Percentiles rank a stretch among this genome's conserved stretches.
Evolutionary conservation across 2,888 invertebrate genomes (phyloP).

Genomic region (Pheosia tremula): DNA sequence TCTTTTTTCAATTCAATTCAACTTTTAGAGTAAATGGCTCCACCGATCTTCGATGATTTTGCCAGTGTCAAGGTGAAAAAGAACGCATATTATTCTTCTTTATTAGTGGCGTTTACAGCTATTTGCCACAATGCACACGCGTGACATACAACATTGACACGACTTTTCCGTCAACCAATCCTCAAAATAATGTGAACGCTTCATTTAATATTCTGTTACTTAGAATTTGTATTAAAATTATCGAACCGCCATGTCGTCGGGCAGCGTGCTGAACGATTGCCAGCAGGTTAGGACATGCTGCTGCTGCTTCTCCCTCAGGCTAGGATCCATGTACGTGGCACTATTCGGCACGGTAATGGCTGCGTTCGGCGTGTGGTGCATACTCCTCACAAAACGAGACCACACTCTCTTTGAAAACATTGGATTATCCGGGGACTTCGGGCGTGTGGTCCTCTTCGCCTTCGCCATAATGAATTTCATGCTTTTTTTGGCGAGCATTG

Average conservation of each 20-base stretch:
- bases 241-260: neutral
- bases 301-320: neutral
- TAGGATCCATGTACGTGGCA: neutral
- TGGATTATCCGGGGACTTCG: neutral
- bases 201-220: too few relatives aligned
- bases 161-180: too few relatives aligned
- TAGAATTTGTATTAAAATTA: neutral
- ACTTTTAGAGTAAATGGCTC: too few relatives aligned
- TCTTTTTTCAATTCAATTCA: too few relatives aligned
- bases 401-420: neutral
- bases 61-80: too few relatives aligned
- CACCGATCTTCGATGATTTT: too few relatives aligned
- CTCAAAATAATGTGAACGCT: too few relatives aligned
- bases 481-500: neutral
- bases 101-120: too few relatives aligned
- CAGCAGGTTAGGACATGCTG: neutral
- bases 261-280: neutral
- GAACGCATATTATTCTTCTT: too few relatives aligned
- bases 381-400: neutral
- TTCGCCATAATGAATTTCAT: neutral
- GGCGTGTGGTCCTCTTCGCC: neutral
- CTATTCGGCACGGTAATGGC: neutral
- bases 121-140: too few relatives aligned
- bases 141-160: too few relatives aligned
- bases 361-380: neutral